A percentile compares a stretch with the other conserved stretches of the same genome.
Evolutionary conservation across 2,113 vertebrate genomes (phyloP).

Genomic region (Pteruthius melanotis): DNA sequence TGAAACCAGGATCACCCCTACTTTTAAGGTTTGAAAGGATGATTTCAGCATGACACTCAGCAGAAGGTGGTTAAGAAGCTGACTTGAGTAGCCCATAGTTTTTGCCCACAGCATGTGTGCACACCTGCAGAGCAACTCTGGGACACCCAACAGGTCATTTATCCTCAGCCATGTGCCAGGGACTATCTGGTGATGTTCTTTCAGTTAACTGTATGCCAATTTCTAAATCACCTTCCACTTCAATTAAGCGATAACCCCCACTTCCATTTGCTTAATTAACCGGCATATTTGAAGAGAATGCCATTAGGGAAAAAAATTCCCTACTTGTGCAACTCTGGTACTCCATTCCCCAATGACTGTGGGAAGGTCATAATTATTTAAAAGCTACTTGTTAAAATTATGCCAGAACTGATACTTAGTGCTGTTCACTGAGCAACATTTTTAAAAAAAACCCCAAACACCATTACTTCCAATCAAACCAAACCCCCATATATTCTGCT

Average conservation of each 20-base stretch:
- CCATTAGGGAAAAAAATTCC: background rate
- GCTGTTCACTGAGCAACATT: background rate
- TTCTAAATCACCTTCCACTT: background rate
- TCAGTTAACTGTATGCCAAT: fast-evolving
- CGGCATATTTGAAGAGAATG: background rate
- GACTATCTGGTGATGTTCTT: background rate
- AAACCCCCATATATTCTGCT: background rate
- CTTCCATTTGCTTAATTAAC: background rate
- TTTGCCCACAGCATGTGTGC: background rate
- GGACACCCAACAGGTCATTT: background rate
- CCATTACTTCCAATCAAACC: background rate
- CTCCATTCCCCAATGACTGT: background rate
- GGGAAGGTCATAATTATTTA: background rate
- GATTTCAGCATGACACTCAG: background rate
- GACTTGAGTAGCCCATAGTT: background rate
- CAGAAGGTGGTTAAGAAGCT: background rate
- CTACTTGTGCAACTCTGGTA: background rate
- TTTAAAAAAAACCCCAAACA: background rate
- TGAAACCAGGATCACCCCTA: background rate
- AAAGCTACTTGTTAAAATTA: background rate
- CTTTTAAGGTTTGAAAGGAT: background rate
- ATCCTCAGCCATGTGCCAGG: background rate
- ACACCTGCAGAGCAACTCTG: background rate
- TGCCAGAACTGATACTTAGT: background rate
- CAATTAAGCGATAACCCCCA: fast-evolving